Evolutionary conservation across 1,140 invertebrate species (phyloP), one percentile per base, ranked within the genome.

Genomic region (Drosophila murphyi): DNA sequence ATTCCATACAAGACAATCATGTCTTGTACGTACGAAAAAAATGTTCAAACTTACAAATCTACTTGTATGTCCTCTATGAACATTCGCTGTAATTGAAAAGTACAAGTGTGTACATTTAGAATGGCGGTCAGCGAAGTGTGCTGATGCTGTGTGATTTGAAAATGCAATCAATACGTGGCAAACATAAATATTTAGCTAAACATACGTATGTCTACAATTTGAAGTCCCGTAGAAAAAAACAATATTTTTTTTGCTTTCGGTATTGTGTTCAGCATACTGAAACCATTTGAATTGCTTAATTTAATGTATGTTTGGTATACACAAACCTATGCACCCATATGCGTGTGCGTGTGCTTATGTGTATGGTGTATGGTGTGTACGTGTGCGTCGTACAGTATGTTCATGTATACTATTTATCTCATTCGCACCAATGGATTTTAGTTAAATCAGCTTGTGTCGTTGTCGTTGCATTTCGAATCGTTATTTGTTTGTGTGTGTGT

Each of bases 321-420:
- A 51, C 35, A 43, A 7, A 48, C 50, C n/a, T 31, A 34, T 39
- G n/a, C 20, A 41, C 51, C 32, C 31, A 43, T 6, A 41, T 34
- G 20, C 31, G 10, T 5, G n/a, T 20, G 31, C 39, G 39, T 43
- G 2, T 43, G 3, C 1, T 8, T 43, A n/a, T 4, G 39, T 43
- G 20, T 20, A 20, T 20, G 20, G 20, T 20, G 20, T 20, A 20
- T 20, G 20, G 20, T 20, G 10, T 4, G n/a, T 48, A 50, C 29
- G 32, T 54, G 7, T 43, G n/a, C 31, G 12, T 37, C 20, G 34
- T 54, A 54, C 48, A 61, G 39, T 73, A 32, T 37, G 32, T 34
- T 37, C n/a, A 28, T 47, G 7, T 20, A 54, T 63, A 31, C 35
- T 50, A 65, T 57, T 57, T 28, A 65, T 72, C 45, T 59, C 70